A percentile compares a stretch with the other conserved stretches of the same genome.
Conservation (phyloP, 2,113 vertebrate species). For the Gobius niger region DNA sequence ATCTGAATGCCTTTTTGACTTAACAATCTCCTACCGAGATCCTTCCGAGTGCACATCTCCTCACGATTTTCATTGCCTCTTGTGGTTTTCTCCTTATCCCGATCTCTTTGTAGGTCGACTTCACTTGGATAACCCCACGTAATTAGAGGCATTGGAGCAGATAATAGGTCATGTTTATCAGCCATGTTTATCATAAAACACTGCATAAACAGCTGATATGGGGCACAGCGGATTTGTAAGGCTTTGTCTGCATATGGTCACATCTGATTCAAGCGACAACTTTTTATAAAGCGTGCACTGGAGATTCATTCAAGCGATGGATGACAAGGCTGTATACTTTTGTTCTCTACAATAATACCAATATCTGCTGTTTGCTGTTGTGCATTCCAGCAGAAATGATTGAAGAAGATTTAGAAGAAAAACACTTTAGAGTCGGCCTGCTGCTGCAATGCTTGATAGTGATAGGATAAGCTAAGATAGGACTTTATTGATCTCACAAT, state of each 20-base stretch:
- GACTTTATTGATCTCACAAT: too few species aligned
- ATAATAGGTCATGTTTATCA: constrained; percentile 53
- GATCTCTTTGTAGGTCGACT: constrained; percentile 62
- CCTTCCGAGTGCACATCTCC: constrained; percentile 23
- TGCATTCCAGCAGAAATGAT: constrained; percentile 27
- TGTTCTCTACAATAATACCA: constrained; percentile 13
- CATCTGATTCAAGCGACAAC: not conserved
- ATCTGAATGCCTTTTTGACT: not conserved
- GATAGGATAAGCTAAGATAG: too few species aligned
- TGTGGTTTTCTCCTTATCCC: constrained; percentile 66
- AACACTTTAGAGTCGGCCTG: too few species aligned
- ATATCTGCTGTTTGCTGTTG: constrained; percentile 22
- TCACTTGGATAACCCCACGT: constrained; percentile 57
- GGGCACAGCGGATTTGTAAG: constrained; percentile 24
- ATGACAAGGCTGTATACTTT: not conserved
- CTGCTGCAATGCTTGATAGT: too few species aligned
- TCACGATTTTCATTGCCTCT: constrained; percentile 62
- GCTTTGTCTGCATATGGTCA: constrained; percentile 10
- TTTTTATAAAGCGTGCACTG: constrained; percentile 1
- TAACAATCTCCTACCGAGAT: not conserved
- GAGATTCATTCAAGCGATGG: constrained; percentile 19
- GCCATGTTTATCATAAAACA: constrained; percentile 12
- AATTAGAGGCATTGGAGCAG: constrained; percentile 56
- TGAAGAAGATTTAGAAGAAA: not conserved
- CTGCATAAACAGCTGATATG: constrained; percentile 41